Evolutionary conservation across 2,797 vertebrate species (phyloP).

Genomic region (Gymnocypris eckloni): DNA sequence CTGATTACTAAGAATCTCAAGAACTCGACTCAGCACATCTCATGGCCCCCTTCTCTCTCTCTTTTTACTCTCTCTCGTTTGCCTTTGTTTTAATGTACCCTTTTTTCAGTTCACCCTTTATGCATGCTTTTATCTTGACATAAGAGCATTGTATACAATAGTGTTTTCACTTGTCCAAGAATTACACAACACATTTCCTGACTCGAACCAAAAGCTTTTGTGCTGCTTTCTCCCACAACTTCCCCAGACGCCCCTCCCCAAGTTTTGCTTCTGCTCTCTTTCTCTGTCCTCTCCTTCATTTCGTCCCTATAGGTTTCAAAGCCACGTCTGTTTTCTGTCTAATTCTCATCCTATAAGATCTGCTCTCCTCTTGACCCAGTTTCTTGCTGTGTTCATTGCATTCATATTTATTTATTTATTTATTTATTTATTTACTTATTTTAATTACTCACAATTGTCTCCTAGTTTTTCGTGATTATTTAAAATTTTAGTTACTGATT

Average conservation of each 20-base stretch:
- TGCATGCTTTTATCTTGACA: not conserved
- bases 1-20: constrained; percentile 73
- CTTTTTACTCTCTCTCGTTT: not conserved
- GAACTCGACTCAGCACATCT: constrained; percentile 78
- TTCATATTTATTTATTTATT: not conserved
- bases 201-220: constrained; percentile 69
- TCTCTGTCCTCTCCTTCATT: constrained; percentile 19
- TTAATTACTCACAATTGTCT: not conserved
- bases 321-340: not conserved
- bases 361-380: not conserved
- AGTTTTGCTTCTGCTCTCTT: constrained; percentile 17
- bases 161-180: constrained; percentile 72
- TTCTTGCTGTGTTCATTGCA: not conserved
- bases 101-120: not conserved
- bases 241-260: constrained; percentile 63
- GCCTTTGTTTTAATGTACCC: not conserved
- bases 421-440: not conserved
- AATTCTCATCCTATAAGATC: not conserved
- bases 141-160: constrained; percentile 24
- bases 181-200: constrained; percentile 77
- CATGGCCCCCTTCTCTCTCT: constrained; percentile 3
- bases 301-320: not conserved
- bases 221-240: constrained; percentile 67
- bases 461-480: not conserved
- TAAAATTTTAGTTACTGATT: not conserved